phyloP scores from a whole-genome alignment of 2,113 vertebrate genomes.

The Phalacrocorax brasilianus region DNA sequence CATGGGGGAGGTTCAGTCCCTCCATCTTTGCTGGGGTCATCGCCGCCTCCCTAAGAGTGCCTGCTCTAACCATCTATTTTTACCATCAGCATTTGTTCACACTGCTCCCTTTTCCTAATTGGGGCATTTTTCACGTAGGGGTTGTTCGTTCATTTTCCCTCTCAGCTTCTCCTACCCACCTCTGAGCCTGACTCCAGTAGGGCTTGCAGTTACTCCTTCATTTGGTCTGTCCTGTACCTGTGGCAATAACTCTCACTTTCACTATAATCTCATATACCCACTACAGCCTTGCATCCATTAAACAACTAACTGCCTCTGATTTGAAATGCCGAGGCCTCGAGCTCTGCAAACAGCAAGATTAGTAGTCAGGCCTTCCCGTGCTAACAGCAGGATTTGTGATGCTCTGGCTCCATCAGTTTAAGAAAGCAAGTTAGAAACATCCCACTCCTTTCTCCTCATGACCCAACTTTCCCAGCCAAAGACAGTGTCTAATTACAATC shows the following conservation, averaged over 20 bases:
- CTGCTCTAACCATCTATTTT: not conserved
- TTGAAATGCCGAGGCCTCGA: not conserved
- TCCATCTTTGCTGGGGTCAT: not conserved
- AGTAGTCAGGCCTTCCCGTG: not conserved
- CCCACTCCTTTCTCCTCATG: not conserved
- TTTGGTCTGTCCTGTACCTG: rapidly evolving
- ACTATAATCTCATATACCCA: not conserved
- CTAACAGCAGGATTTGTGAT: not conserved
- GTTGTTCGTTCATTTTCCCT: not conserved
- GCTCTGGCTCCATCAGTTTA: not conserved
- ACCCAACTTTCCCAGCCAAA: not conserved
- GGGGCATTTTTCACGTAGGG: not conserved
- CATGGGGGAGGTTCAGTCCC: rapidly evolving
- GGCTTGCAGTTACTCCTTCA: not conserved
- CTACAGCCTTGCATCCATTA: rapidly evolving
- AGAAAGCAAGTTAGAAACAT: not conserved
- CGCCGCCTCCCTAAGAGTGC: not conserved
- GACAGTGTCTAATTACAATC: not conserved
- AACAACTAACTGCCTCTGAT: not conserved
- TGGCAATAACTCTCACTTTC: not conserved
- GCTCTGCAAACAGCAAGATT: rapidly evolving
- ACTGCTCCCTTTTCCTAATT: not conserved
- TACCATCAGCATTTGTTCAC: not conserved
- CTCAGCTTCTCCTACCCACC: not conserved
- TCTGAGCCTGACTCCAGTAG: not conserved